Conservation (phyloP, 2,113 vertebrate species). For the Saguinus imperator region DNA sequence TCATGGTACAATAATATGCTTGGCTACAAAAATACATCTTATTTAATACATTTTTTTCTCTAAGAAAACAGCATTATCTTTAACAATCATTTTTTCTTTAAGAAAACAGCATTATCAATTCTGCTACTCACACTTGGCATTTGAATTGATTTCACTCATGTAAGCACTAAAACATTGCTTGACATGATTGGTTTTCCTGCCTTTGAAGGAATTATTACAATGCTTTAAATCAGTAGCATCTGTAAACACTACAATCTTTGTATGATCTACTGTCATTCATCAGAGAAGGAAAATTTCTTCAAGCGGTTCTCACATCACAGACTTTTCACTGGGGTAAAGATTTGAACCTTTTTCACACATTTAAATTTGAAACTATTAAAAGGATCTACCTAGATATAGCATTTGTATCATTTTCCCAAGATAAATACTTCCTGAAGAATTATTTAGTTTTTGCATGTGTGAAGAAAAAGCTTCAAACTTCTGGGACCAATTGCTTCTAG, state of each 20-base stretch:
- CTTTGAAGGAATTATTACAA: constrained; percentile 48
- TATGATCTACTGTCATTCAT: constrained; percentile 32
- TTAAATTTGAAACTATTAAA: constrained; percentile 48
- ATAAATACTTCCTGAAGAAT: constrained; percentile 51
- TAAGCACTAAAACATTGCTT: constrained; percentile 18
- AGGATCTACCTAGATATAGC: not conserved
- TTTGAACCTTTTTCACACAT: constrained; percentile 42
- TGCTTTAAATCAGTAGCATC: constrained; percentile 2
- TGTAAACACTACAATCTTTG: constrained; percentile 33
- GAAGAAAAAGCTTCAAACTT: not conserved
- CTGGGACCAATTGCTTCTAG: not conserved
- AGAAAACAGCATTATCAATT: not conserved
- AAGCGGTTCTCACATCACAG: constrained; percentile 51
- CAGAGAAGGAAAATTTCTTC: constrained; percentile 54
- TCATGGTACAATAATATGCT: not conserved
- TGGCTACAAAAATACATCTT: constrained; percentile 10
- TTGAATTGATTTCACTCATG: constrained; percentile 30
- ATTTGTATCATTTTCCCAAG: constrained; percentile 18
- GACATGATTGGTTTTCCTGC: not conserved
- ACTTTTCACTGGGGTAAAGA: constrained; percentile 61
- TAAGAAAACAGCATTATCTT: not conserved
- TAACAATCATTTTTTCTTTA: not conserved
- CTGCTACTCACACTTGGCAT: constrained; percentile 33
- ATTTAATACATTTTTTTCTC: not conserved
- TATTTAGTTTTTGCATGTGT: constrained; percentile 3